Evolutionary conservation across 2,797 vertebrate species (phyloP).

Genomic region (Semaprochilodus insignis): DNA sequence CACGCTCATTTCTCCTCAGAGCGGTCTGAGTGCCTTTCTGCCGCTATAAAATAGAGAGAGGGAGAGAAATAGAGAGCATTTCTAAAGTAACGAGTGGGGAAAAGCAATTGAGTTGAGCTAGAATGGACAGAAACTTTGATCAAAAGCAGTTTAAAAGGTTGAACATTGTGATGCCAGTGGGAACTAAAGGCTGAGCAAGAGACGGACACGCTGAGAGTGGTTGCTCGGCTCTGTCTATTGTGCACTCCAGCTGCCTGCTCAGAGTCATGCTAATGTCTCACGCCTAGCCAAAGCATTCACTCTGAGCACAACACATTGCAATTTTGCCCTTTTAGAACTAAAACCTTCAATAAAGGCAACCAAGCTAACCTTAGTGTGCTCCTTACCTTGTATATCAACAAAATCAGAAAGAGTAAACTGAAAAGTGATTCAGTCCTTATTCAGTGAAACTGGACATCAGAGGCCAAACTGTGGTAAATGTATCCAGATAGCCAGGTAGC

Average conservation of each 20-base stretch:
- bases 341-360: too few species aligned
- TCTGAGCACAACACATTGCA: neutral
- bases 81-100: conserved; percentile 20
- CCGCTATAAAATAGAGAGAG: conserved; percentile 17
- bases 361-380: too few species aligned
- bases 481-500: too few species aligned
- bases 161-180: neutral
- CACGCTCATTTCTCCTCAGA: conserved; percentile 52
- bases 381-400: neutral
- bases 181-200: neutral
- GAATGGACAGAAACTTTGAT: conserved; percentile 24
- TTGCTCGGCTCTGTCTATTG: neutral
- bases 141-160: conserved; percentile 13
- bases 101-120: conserved; percentile 37
- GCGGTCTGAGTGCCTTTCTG: conserved; percentile 37
- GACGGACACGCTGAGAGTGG: neutral
- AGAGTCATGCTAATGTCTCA: neutral
- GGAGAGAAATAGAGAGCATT: conserved; percentile 22
- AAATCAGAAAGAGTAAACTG: too few species aligned
- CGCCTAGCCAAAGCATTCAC: neutral
- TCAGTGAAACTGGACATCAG: too few species aligned
- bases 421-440: too few species aligned
- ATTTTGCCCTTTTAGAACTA: neutral
- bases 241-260: neutral
- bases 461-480: too few species aligned